Evolutionary conservation across 2,797 vertebrate genomes (phyloP).

Genomic region (Poeciliopsis presidionis): DNA sequence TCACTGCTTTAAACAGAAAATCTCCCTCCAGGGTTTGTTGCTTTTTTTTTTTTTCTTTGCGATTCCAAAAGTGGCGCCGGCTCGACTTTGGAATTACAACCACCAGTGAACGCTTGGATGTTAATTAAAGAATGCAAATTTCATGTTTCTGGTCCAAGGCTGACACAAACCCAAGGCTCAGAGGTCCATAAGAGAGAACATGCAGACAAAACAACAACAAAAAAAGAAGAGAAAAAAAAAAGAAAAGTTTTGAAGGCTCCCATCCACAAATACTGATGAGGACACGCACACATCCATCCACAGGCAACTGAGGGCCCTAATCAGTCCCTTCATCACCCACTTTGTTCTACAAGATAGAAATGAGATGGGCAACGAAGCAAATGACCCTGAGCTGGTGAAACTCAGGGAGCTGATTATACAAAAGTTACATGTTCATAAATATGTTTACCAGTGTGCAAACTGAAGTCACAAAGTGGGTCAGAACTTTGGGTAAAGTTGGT

Average conservation of each 20-base stretch:
- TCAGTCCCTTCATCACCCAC: slow-evolving; percentile 61
- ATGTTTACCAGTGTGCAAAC: slow-evolving; percentile 70
- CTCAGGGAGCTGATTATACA: slow-evolving; percentile 67
- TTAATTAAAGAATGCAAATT: slow-evolving; percentile 85
- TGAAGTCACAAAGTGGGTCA: slow-evolving; percentile 70
- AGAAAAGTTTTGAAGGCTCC: slow-evolving; percentile 56
- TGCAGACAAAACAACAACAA: slow-evolving; percentile 16
- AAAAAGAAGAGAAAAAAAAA: not conserved
- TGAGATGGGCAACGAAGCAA: slow-evolving; percentile 55
- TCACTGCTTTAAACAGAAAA: slow-evolving; percentile 44
- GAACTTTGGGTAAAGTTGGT: slow-evolving; percentile 60
- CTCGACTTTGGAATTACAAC: slow-evolving; percentile 71
- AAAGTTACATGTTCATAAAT: slow-evolving; percentile 66
- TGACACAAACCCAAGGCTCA: slow-evolving; percentile 73
- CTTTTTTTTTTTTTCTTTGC: slow-evolving; percentile 58
- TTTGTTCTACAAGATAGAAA: slow-evolving; percentile 68
- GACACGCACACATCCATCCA: slow-evolving; percentile 9
- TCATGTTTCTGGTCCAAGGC: slow-evolving; percentile 79
- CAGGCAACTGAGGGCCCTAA: slow-evolving; percentile 52
- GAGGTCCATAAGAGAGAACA: slow-evolving; percentile 56
- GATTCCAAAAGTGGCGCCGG: slow-evolving; percentile 66
- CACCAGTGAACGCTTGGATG: slow-evolving; percentile 74
- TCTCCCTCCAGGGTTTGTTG: slow-evolving; percentile 60
- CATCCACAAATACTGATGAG: slow-evolving; percentile 13
- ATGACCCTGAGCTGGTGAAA: slow-evolving; percentile 67